These are phyloP conservation scores for Eubasilissa regina DNA, from an alignment of 1,140 invertebrate genomes.

Conservation along the genomic window DNA sequence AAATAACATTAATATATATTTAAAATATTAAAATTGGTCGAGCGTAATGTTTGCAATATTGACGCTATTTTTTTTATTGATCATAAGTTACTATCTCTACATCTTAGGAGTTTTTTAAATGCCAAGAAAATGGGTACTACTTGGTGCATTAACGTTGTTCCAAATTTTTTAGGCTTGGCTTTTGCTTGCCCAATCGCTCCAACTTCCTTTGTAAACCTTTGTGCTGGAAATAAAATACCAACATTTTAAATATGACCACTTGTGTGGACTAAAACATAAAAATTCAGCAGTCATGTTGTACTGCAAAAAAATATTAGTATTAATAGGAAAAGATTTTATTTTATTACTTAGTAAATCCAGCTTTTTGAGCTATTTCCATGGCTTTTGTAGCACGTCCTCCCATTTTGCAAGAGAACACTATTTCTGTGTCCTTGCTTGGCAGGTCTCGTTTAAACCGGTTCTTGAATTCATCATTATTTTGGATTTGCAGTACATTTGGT, in stretches of 20 bases:
- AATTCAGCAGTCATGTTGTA: too few relatives aligned
- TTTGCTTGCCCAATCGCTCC: slow-evolving; percentile 80
- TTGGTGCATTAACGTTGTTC: too few relatives aligned
- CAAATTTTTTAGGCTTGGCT: background rate
- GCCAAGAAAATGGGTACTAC: too few relatives aligned
- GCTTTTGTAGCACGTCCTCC: slow-evolving; percentile 72
- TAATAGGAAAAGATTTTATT: too few relatives aligned
- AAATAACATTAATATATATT: too few relatives aligned
- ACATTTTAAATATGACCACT: slow-evolving; percentile 15
- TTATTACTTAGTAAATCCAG: slow-evolving; percentile 72
- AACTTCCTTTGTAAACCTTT: slow-evolving; percentile 91
- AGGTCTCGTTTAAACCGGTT: slow-evolving; percentile 68
- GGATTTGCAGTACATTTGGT: slow-evolving; percentile 65
- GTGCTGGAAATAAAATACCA: slow-evolving; percentile 77
- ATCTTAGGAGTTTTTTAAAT: too few relatives aligned
- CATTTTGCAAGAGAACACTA: slow-evolving; percentile 74
- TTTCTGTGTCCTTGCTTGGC: slow-evolving; percentile 66
- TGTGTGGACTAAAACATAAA: too few relatives aligned
- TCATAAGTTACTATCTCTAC: too few relatives aligned
- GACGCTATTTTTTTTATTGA: too few relatives aligned
- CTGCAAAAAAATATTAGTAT: too few relatives aligned
- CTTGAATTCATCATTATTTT: slow-evolving; percentile 70
- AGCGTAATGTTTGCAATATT: too few relatives aligned
- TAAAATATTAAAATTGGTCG: too few relatives aligned
- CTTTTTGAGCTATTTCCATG: slow-evolving; percentile 67